phyloP scores from a whole-genome alignment of 2,888 invertebrate species.

The Leucania comma region DNA sequence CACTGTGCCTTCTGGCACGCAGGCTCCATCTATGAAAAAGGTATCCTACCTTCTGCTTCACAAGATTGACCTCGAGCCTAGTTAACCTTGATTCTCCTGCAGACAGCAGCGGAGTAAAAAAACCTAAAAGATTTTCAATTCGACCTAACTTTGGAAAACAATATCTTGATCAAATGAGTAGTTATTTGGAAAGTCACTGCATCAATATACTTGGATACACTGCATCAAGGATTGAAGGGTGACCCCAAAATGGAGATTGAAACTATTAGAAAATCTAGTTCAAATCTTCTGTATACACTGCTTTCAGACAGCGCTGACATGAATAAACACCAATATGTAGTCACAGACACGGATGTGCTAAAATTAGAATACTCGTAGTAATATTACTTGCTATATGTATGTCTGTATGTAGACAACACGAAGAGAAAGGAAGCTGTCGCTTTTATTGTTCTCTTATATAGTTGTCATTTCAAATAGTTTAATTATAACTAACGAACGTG shows the following conservation, averaged over 20 bases:
- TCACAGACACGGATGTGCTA: constrained; percentile 45
- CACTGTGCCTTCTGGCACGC: too few species aligned
- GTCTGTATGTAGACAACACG: not conserved
- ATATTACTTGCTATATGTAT: not conserved
- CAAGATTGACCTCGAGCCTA: too few species aligned
- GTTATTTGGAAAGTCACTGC: too few species aligned
- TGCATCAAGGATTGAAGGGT: not conserved
- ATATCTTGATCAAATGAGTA: too few species aligned
- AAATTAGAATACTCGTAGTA: constrained; percentile 18
- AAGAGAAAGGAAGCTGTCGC: constrained; percentile 43
- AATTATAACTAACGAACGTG: constrained; percentile 33
- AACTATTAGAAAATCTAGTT: not conserved
- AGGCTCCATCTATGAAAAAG: too few species aligned
- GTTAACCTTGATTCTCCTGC: not conserved
- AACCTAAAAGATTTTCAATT: not conserved
- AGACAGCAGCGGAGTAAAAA: too few species aligned
- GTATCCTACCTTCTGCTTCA: too few species aligned
- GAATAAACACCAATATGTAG: constrained; percentile 4
- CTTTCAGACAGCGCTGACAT: constrained; percentile 2
- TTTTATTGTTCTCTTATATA: constrained; percentile 34
- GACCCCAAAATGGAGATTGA: not conserved
- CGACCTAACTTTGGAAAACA: too few species aligned
- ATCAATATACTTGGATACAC: too few species aligned
- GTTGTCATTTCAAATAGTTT: constrained; percentile 44
- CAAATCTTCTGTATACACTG: not conserved